Conservation (phyloP, 2,797 vertebrate species). For the Neostethus bicornis region DNA sequence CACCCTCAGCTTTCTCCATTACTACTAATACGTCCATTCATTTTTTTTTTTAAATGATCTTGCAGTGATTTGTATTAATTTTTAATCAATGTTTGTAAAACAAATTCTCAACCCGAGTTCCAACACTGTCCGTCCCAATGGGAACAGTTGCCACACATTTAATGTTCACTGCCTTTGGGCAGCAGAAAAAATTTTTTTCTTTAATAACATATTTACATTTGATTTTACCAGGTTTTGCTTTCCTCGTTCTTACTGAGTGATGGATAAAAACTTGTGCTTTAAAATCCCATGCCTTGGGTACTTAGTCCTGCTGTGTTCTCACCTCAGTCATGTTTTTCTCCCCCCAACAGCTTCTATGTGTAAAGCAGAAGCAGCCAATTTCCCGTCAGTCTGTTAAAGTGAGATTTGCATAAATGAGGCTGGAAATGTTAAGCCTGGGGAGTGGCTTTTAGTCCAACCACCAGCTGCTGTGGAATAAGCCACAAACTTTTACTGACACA, state of each 20-base stretch:
- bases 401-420: slow-evolving; percentile 81
- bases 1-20: not conserved
- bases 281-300: slow-evolving; percentile 32
- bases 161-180: not conserved
- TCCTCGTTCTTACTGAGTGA: slow-evolving; percentile 26
- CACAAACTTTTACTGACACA: slow-evolving; percentile 70
- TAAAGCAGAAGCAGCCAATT: slow-evolving; percentile 51
- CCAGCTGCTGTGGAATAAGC: slow-evolving; percentile 65
- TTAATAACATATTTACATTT: slow-evolving; percentile 16
- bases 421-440: slow-evolving; percentile 56
- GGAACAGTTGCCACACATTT: not conserved
- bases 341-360: slow-evolving; percentile 25
- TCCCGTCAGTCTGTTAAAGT: slow-evolving; percentile 56
- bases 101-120: too few species aligned
- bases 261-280: slow-evolving; percentile 34
- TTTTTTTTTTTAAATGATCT: not conserved
- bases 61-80: too few species aligned
- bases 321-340: slow-evolving; percentile 46
- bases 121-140: too few species aligned
- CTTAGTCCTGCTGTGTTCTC: slow-evolving; percentile 54
- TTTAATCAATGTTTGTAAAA: too few species aligned
- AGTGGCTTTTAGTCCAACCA: slow-evolving; percentile 63
- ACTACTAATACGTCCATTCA: slow-evolving; percentile 10
- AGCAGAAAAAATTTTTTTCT: not conserved
- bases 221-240: slow-evolving; percentile 12